phyloP scores from a whole-genome alignment of 2,113 vertebrate genomes.

The Peromyscus polionotus region DNA sequence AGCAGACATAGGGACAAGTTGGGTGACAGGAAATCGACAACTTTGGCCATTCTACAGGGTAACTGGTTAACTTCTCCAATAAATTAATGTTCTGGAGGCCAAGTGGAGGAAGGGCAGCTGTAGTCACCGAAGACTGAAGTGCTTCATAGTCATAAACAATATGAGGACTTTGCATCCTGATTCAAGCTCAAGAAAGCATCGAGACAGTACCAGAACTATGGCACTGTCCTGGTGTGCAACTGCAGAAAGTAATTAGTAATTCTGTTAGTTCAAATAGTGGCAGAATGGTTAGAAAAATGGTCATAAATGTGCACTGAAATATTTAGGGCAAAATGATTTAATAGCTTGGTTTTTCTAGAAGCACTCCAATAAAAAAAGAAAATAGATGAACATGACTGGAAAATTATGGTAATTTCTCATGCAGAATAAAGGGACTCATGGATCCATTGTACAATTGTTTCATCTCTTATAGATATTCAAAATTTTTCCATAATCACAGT shows the following conservation, averaged over 20 bases:
- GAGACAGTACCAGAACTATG: neutral
- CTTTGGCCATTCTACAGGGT: neutral
- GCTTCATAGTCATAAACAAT: neutral
- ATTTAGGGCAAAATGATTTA: conserved; percentile 1
- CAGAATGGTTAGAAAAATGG: neutral
- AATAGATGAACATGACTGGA: neutral
- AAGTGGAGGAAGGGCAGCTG: neutral
- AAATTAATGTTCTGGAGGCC: neutral
- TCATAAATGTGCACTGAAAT: neutral
- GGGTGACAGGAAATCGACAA: neutral
- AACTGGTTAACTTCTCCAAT: neutral
- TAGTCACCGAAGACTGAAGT: neutral
- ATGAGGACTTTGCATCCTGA: neutral
- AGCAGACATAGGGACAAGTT: neutral
- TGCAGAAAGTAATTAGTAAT: neutral
- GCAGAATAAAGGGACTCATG: neutral
- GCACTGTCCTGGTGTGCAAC: neutral
- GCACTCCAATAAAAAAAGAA: neutral
- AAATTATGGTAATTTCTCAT: neutral
- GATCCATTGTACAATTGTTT: neutral
- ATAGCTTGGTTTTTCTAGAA: neutral
- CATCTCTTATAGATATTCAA: neutral
- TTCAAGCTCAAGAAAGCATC: neutral
- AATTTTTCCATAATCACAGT: conserved; percentile 35
- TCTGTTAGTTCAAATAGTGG: neutral